A percentile compares a stretch with the other conserved stretches of the same genome.
Evolutionary conservation across 1,140 invertebrate species (phyloP).

Genomic region (Hydropsyche tenuis): DNA sequence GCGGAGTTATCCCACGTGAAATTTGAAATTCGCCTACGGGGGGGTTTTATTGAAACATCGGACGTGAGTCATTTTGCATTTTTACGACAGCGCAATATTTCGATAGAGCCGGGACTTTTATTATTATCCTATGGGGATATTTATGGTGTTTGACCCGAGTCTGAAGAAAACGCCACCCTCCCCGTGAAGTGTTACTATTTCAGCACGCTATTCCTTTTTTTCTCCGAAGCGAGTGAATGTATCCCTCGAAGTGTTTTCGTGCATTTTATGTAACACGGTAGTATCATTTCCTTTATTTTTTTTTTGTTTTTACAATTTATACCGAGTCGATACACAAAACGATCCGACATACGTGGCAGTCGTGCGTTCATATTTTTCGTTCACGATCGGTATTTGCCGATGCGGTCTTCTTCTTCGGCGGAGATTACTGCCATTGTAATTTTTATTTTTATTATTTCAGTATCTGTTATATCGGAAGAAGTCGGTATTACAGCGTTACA

Average conservation of each 20-base stretch:
- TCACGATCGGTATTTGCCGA: too few species aligned
- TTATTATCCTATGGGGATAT: constrained; percentile 46
- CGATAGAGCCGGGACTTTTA: constrained; percentile 38
- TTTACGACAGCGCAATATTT: constrained; percentile 46
- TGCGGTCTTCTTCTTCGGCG: neutral
- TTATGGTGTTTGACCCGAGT: constrained; percentile 33
- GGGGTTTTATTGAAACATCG: constrained; percentile 47
- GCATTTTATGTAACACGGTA: too few species aligned
- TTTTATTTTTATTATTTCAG: constrained; percentile 8
- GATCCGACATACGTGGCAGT: too few species aligned
- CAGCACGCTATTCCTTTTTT: neutral
- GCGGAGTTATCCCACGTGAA: constrained; percentile 25
- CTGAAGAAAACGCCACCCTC: neutral
- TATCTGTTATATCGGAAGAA: constrained; percentile 2
- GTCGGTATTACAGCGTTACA: constrained; percentile 22
- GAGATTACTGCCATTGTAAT: neutral
- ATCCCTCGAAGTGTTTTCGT: too few species aligned
- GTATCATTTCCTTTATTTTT: too few species aligned
- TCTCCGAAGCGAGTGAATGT: neutral
- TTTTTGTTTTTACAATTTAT: too few species aligned
- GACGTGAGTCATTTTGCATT: constrained; percentile 46
- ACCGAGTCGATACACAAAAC: too few species aligned
- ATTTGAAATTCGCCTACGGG: constrained; percentile 33
- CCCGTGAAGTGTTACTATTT: neutral
- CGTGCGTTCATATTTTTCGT: too few species aligned